A percentile compares a stretch with the other conserved stretches of the same genome.
Conservation (phyloP, 2,888 invertebrate genomes). For the Macropis europaea region DNA sequence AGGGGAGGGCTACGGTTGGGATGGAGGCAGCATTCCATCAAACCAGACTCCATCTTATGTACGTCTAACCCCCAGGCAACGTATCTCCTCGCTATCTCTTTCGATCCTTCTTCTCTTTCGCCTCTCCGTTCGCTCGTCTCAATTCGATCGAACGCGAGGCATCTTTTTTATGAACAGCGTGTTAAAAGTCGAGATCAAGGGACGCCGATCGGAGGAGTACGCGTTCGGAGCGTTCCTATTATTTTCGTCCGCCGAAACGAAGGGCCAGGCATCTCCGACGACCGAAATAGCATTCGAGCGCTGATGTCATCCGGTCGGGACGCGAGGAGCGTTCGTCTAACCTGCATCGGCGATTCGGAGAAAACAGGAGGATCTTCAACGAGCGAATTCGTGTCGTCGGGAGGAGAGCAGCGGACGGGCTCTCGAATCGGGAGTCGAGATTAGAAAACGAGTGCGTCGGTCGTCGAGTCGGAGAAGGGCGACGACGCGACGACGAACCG, state of each 20-base stretch:
- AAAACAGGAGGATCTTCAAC: neutral
- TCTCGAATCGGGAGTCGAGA: slow-evolving; percentile 22
- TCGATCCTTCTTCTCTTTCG: slow-evolving; percentile 15
- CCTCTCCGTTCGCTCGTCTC: slow-evolving; percentile 31
- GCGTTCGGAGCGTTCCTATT: neutral
- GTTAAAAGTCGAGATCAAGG: slow-evolving; percentile 44
- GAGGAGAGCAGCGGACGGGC: no score
- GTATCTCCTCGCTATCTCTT: slow-evolving; percentile 54
- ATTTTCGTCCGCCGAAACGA: slow-evolving; percentile 1
- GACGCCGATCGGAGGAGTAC: slow-evolving; percentile 19
- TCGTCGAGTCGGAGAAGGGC: slow-evolving; percentile 47
- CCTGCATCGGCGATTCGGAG: neutral
- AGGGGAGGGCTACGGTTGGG: slow-evolving; percentile 62
- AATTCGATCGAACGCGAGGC: slow-evolving; percentile 44
- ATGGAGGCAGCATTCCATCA: slow-evolving; percentile 79
- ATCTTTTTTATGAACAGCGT: slow-evolving; percentile 34
- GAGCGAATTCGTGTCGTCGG: no score
- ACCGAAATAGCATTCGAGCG: no score
- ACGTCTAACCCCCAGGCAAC: slow-evolving; percentile 72
- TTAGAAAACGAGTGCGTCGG: slow-evolving; percentile 14
- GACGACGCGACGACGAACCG: slow-evolving; percentile 65
- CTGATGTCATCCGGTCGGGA: neutral
- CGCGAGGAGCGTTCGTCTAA: neutral
- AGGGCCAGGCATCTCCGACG: no score
- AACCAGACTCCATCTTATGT: slow-evolving; percentile 79